Percentiles rank a stretch among this genome's conserved stretches.
Evolutionary conservation across 2,888 invertebrate species (phyloP).

Genomic region (Watsonalla cultraria): DNA sequence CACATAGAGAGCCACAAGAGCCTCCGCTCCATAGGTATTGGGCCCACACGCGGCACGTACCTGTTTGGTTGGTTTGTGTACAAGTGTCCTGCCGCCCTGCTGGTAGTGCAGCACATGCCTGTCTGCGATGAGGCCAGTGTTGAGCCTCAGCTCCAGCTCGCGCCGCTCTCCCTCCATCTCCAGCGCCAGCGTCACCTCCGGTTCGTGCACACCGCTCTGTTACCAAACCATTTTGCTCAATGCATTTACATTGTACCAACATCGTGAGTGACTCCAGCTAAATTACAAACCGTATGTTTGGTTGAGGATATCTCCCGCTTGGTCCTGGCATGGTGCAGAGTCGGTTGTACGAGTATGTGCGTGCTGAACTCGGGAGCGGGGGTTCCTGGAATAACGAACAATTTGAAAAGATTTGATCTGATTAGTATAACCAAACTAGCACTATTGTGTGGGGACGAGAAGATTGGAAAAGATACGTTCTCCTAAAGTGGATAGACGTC

Average conservation of each 20-base stretch:
- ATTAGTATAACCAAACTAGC: no score
- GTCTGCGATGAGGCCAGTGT: constrained; percentile 83
- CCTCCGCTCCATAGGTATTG: not conserved
- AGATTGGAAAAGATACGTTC: no score
- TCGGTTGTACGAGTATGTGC: constrained; percentile 83
- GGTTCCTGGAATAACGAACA: constrained; percentile 31
- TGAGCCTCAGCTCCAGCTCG: constrained; percentile 84
- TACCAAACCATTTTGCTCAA: not conserved
- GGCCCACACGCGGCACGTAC: constrained; percentile 38
- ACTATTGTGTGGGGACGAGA: no score
- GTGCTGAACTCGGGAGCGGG: constrained; percentile 81
- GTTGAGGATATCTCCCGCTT: constrained; percentile 85
- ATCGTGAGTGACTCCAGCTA: not conserved
- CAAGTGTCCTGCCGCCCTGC: constrained; percentile 70
- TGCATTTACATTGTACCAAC: no score
- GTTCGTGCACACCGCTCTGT: constrained; percentile 62
- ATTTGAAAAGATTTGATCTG: no score
- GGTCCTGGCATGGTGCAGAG: constrained; percentile 85
- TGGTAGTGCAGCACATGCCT: constrained; percentile 82
- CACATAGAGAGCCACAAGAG: no score
- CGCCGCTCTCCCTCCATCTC: constrained; percentile 82
- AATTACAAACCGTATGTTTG: constrained; percentile 80
- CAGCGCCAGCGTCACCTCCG: constrained; percentile 79
- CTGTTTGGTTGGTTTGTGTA: constrained; percentile 75
- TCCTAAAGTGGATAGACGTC: no score